phyloP scores from a whole-genome alignment of 1,140 invertebrate species.

The Diabrotica undecimpunctata region DNA sequence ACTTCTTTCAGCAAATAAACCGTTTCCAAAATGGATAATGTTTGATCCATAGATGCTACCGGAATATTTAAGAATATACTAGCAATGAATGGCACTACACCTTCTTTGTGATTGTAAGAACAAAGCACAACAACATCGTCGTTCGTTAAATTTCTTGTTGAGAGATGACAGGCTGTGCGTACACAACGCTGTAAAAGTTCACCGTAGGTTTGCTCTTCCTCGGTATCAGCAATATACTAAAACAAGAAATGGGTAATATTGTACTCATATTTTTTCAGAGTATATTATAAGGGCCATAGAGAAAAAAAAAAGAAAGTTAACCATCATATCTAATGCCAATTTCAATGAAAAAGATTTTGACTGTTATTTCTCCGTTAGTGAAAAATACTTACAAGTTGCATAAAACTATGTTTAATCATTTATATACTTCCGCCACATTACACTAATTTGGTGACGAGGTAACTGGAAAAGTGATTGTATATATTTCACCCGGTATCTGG shows the following conservation, averaged over 20 bases:
- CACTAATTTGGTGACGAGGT: too few relatives aligned
- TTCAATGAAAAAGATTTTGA: too few relatives aligned
- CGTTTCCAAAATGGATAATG: slow-evolving; percentile 25
- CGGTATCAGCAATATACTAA: slow-evolving; percentile 28
- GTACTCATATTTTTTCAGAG: too few relatives aligned
- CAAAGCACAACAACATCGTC: slow-evolving; percentile 32
- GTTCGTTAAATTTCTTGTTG: slow-evolving; percentile 19
- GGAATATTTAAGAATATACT: slow-evolving; percentile 28
- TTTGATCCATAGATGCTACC: slow-evolving; percentile 32
- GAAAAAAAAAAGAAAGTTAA: too few relatives aligned
- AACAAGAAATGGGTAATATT: slow-evolving; percentile 14
- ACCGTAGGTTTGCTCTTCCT: slow-evolving; percentile 28
- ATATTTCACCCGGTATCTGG: too few relatives aligned
- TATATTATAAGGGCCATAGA: too few relatives aligned
- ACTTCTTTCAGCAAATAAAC: slow-evolving; percentile 28
- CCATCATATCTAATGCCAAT: too few relatives aligned
- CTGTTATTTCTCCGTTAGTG: too few relatives aligned
- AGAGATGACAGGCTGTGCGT: slow-evolving; percentile 31
- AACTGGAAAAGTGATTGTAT: too few relatives aligned
- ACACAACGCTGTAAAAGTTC: slow-evolving; percentile 24
- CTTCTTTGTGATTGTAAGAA: slow-evolving; percentile 29
- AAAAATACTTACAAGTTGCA: too few relatives aligned
- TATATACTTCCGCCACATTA: too few relatives aligned
- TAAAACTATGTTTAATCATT: too few relatives aligned
- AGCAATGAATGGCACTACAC: slow-evolving; percentile 30